These are phyloP conservation scores for Callopanchax toddi DNA, from an alignment of 2,113 vertebrate genomes.

Conservation along the genomic window DNA sequence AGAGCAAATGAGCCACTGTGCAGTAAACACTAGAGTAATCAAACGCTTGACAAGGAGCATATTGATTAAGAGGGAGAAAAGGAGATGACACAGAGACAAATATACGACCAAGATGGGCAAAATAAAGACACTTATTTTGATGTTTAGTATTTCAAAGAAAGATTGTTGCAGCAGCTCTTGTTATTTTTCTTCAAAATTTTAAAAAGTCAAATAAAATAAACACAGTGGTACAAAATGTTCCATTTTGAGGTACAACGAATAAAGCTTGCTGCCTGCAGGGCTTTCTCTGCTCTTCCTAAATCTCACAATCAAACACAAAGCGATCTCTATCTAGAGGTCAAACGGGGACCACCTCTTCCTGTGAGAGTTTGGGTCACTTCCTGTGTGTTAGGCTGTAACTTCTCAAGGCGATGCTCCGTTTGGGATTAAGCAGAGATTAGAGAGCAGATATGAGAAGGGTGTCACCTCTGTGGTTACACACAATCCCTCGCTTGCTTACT, in stretches of 20 bases:
- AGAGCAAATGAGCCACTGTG: slow-evolving; percentile 75
- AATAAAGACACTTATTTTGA: slow-evolving; percentile 12
- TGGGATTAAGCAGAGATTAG: slow-evolving; percentile 61
- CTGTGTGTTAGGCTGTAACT: slow-evolving; percentile 33
- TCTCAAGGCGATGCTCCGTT: slow-evolving; percentile 39
- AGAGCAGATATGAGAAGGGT: slow-evolving; percentile 42
- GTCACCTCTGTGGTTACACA: slow-evolving; percentile 19
- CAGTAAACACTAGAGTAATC: slow-evolving; percentile 76
- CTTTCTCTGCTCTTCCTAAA: slow-evolving; percentile 20
- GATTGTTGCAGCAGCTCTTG: slow-evolving; percentile 3
- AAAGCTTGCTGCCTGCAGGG: slow-evolving; percentile 18
- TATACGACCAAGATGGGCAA: slow-evolving; percentile 39
- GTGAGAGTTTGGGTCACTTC: slow-evolving; percentile 32
- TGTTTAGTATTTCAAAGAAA: slow-evolving; percentile 9
- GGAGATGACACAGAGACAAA: slow-evolving; percentile 47
- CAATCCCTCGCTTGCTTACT: slow-evolving; percentile 4
- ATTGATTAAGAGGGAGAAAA: slow-evolving; percentile 63
- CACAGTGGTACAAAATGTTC: no score
- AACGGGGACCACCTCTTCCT: slow-evolving; percentile 42
- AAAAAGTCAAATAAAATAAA: slow-evolving; percentile 17
- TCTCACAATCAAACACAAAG: slow-evolving; percentile 46
- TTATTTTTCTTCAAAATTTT: slow-evolving; percentile 7
- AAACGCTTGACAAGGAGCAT: slow-evolving; percentile 69
- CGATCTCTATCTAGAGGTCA: slow-evolving; percentile 45
- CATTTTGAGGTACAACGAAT: background rate